These are phyloP conservation scores for Phaonia tiefii DNA, from an alignment of 2,888 invertebrate genomes.

Conservation along the genomic window DNA sequence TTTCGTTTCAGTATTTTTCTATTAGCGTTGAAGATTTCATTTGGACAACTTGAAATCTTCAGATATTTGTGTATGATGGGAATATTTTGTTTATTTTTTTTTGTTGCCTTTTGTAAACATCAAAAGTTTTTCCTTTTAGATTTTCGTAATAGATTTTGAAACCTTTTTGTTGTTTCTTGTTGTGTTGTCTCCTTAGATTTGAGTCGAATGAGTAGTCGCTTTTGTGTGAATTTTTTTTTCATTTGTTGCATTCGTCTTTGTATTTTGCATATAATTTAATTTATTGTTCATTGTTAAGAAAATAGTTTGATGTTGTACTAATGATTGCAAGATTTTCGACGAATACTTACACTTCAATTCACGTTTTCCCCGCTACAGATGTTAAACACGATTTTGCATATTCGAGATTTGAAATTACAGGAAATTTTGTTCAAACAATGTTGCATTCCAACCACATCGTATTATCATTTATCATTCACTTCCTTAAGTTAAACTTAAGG, in stretches of 20 bases:
- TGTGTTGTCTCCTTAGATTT: background rate
- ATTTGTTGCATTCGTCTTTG: background rate
- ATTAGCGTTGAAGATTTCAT: background rate
- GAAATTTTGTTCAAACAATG: no score
- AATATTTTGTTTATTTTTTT: no score
- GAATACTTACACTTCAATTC: no score
- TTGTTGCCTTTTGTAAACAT: slow-evolving; percentile 8
- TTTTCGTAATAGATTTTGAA: slow-evolving; percentile 28
- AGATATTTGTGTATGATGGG: slow-evolving; percentile 8
- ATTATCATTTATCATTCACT: no score
- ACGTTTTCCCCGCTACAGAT: no score
- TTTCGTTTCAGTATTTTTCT: background rate
- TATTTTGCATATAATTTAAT: slow-evolving; percentile 18
- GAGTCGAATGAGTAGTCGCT: background rate
- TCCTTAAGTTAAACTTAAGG: no score
- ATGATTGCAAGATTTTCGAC: no score
- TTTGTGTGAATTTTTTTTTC: slow-evolving; percentile 9
- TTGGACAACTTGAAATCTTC: slow-evolving; percentile 9
- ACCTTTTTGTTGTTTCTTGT: slow-evolving; percentile 1
- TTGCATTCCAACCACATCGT: no score
- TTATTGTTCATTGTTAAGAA: slow-evolving; percentile 20
- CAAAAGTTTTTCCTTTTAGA: background rate
- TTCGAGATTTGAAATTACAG: no score
- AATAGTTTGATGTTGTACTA: background rate
- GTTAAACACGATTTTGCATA: no score